A percentile compares a stretch with the other conserved stretches of the same genome.
phyloP scores from a whole-genome alignment of 2,797 vertebrate species.

The Premnoplex brunnescens region DNA sequence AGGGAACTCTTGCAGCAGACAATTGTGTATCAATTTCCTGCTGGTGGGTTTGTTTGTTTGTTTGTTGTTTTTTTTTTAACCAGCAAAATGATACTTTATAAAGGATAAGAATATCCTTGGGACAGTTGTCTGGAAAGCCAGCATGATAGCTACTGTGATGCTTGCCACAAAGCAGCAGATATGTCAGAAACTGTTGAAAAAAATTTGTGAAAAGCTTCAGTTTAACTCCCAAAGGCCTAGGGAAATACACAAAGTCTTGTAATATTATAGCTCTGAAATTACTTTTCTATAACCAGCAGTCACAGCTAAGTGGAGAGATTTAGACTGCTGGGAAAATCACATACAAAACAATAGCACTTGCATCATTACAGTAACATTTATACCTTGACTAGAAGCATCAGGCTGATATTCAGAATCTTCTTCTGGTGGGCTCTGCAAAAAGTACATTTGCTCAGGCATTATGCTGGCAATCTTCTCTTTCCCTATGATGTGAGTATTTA shows the following conservation, averaged over 20 bases:
- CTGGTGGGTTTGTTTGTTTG: neutral
- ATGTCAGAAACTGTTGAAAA: neutral
- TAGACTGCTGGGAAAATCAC: conserved; percentile 6
- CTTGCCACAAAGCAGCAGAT: neutral
- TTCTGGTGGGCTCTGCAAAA: conserved; percentile 79
- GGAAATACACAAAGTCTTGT: neutral
- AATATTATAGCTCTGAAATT: neutral
- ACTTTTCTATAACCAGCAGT: neutral
- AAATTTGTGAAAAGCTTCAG: neutral
- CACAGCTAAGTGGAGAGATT: neutral
- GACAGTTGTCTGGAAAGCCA: neutral
- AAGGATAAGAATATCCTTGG: neutral
- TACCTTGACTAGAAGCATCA: conserved; percentile 79
- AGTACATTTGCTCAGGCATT: conserved; percentile 83
- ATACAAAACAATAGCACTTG: neutral
- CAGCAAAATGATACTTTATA: neutral
- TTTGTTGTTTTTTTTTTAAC: no score
- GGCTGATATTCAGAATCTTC: conserved; percentile 79
- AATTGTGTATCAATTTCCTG: neutral
- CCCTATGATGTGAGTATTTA: conserved; percentile 75
- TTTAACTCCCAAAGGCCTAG: neutral
- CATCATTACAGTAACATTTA: neutral
- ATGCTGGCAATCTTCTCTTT: conserved; percentile 81
- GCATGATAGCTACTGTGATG: neutral
- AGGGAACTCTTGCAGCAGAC: neutral